Evolutionary conservation across 2,888 invertebrate genomes (phyloP), one percentile per base, ranked within the genome.

Genomic region (Stenodera caucasica): DNA sequence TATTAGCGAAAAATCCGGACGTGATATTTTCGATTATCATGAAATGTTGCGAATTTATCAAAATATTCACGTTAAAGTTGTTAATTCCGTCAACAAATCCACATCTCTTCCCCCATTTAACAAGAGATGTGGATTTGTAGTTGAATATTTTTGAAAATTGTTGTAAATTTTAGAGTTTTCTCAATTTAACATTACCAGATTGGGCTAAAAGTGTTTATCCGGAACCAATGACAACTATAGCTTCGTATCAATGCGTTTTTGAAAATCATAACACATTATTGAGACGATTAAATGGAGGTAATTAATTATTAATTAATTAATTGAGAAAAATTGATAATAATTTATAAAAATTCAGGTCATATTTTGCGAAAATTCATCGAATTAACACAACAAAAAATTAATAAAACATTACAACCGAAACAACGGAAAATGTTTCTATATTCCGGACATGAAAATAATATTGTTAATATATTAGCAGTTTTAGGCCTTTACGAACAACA

Each of bases 391-490:
- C 66, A 69, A 1, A 69, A 70, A 3, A 69, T 67, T 14, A 70
- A 70, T 9, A 69, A 67, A 12, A 66, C 60, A 6, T 26, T 64
- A 29, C 4, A 54, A 6, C 49, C 58, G 11, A 58, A 57, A 9
- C 61, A 45, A 0, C 61, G 65, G 0, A 78, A 77, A 63, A 67
- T 82, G 35, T 75, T 72, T 64, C 64, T 82, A 33, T 81, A 78
- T 68, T 77, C 81, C 45, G 82, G 79, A 2, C 85, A 85, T 70
- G 84, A 85, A 67, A 80, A 81, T 0, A 84, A 83, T 12, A 72
- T 84, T 6, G 78, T 81, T 5, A 76, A 81, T 8, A 55, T 84
- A 18, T 71, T 84, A 8, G 67, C 70, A 23, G 77, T 81, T 26
- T 74, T 85, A 5, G 74, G 75, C 1, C 71, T 82, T 11, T 84